Conservation (phyloP, 1,140 invertebrate species). For the Papilio xuthus region DNA sequence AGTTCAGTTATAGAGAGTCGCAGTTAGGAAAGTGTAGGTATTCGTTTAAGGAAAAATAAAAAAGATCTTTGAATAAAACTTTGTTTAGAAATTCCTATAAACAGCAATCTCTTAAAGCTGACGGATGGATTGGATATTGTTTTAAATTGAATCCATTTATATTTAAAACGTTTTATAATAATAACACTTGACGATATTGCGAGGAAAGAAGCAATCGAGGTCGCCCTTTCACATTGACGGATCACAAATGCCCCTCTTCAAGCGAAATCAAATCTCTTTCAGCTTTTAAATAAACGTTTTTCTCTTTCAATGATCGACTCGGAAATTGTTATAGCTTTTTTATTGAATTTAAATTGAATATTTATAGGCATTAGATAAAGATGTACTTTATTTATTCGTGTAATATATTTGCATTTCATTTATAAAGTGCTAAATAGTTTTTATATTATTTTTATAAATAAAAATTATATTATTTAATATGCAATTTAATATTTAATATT, state of each 20-base stretch:
- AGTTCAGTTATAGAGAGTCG: too few species aligned
- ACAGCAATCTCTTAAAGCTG: neutral
- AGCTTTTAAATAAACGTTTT: slow-evolving; percentile 32
- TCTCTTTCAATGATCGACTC: slow-evolving; percentile 28
- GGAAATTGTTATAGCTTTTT: slow-evolving; percentile 24
- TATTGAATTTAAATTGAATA: slow-evolving; percentile 24
- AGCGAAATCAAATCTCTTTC: slow-evolving; percentile 32
- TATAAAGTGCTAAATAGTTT: too few species aligned
- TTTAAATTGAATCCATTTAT: slow-evolving; percentile 26
- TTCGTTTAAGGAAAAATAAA: neutral
- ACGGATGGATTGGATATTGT: slow-evolving; percentile 16
- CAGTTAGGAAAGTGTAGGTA: neutral
- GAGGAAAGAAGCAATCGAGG: slow-evolving; percentile 20
- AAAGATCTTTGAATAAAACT: neutral
- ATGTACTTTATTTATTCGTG: neutral
- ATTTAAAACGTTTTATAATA: slow-evolving; percentile 27
- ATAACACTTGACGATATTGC: slow-evolving; percentile 28
- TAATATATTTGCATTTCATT: too few species aligned
- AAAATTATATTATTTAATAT: too few species aligned
- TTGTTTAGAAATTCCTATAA: neutral
- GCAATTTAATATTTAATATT: too few species aligned
- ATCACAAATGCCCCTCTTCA: slow-evolving; percentile 30
- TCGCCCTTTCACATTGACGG: slow-evolving; percentile 28
- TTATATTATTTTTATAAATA: too few species aligned
- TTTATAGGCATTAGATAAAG: neutral